A percentile compares a stretch with the other conserved stretches of the same genome.
These are phyloP conservation scores for Tridacna crocea DNA, from an alignment of 2,888 invertebrate species.

Conservation along the genomic window DNA sequence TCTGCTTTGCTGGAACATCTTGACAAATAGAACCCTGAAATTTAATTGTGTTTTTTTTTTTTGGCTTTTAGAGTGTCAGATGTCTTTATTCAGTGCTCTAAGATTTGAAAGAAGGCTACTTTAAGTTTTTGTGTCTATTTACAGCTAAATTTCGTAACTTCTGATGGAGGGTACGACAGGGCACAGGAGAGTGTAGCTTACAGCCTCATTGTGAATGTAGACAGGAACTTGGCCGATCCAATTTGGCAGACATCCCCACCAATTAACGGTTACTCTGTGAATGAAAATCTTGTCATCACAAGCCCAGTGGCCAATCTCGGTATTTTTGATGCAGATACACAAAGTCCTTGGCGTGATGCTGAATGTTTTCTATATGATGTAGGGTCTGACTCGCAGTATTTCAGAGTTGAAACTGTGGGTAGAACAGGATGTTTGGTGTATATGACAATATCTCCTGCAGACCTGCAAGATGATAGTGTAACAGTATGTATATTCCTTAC, in stretches of 20 bases:
- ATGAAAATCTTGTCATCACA: conserved; percentile 40
- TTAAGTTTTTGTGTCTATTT: not conserved
- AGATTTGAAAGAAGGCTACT: too few relatives aligned
- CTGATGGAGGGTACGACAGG: conserved; percentile 61
- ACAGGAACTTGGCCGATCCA: conserved; percentile 72
- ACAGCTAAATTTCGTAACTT: conserved; percentile 74
- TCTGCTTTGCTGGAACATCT: too few relatives aligned
- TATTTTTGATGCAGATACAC: conserved; percentile 69
- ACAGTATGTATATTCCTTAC: not conserved
- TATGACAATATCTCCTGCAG: conserved; percentile 9
- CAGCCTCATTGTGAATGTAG: conserved; percentile 70
- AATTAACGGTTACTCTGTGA: conserved; percentile 9
- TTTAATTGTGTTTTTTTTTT: too few relatives aligned
- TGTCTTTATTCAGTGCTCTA: too few relatives aligned
- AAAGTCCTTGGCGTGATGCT: conserved; percentile 21
- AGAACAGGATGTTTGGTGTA: not conserved
- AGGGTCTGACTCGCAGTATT: not conserved
- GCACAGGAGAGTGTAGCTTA: conserved; percentile 53
- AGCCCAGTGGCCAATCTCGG: conserved; percentile 51
- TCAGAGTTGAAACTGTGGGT: not conserved
- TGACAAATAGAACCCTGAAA: too few relatives aligned
- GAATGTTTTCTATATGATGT: not conserved
- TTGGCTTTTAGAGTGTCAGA: too few relatives aligned
- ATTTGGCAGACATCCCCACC: conserved; percentile 52
- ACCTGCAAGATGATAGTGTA: not conserved